These are phyloP conservation scores for Cremastinae sp. DNA, from an alignment of 2,888 invertebrate genomes.

Conservation along the genomic window DNA sequence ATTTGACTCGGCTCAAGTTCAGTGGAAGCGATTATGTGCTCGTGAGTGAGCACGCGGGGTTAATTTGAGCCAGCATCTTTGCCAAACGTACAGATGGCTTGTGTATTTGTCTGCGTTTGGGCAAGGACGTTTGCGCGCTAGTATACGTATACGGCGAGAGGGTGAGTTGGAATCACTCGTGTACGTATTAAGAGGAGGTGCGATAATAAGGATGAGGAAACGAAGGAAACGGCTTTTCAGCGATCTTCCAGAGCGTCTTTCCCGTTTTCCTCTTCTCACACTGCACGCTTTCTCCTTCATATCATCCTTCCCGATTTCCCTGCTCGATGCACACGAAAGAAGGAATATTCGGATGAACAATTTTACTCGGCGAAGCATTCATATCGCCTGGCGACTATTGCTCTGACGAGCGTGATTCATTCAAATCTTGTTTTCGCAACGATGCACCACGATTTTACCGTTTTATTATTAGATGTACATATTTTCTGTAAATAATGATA, in stretches of 20 bases:
- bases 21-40: conserved; percentile 61
- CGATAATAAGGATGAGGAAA: conserved; percentile 31
- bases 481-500: too few species aligned
- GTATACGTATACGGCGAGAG: not conserved
- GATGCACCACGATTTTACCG: too few species aligned
- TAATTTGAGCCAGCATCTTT: conserved; percentile 42
- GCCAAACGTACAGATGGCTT: conserved; percentile 1
- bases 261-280: not conserved
- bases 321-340: not conserved
- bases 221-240: conserved; percentile 14
- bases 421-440: not conserved
- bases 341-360: conserved; percentile 20
- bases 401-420: not conserved
- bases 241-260: not conserved
- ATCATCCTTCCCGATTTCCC: not conserved
- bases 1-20: conserved; percentile 58
- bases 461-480: too few species aligned
- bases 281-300: not conserved
- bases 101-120: not conserved
- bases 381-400: not conserved
- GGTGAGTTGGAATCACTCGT: conserved; percentile 19
- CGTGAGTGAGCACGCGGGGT: conserved; percentile 49
- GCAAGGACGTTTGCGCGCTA: conserved; percentile 15
- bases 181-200: conserved; percentile 29
- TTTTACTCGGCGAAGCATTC: not conserved